phyloP scores from a whole-genome alignment of 2,113 vertebrate species.

The Callionymus lyra region DNA sequence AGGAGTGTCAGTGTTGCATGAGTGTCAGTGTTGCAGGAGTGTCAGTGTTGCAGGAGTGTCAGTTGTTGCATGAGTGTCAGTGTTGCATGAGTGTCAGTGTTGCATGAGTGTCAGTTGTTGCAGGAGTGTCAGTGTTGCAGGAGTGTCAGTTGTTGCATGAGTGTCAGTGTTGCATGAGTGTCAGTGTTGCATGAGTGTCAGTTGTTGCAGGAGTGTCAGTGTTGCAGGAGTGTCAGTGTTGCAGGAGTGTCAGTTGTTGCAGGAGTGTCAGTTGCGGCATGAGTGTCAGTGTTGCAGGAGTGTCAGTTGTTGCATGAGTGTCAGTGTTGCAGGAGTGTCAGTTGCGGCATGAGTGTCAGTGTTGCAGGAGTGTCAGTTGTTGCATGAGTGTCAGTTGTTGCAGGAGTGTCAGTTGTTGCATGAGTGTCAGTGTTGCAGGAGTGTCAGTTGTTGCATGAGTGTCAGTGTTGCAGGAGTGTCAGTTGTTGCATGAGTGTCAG shows the following conservation, averaged over 20 bases:
- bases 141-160: too few relatives aligned
- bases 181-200: constrained; percentile 40
- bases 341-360: too few relatives aligned
- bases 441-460: too few relatives aligned
- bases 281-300: background rate
- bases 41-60: constrained; percentile 15
- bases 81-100: background rate
- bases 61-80: too few relatives aligned
- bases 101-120: constrained; percentile 38
- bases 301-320: constrained; percentile 31
- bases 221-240: too few relatives aligned
- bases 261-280: too few relatives aligned
- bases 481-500: constrained; percentile 44
- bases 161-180: too few relatives aligned
- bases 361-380: background rate
- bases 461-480: too few relatives aligned
- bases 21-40: constrained; percentile 34
- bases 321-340: constrained; percentile 9
- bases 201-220: constrained; percentile 11
- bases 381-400: too few relatives aligned
- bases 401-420: constrained; percentile 37
- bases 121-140: constrained; percentile 17
- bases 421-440: constrained; percentile 16
- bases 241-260: too few relatives aligned
- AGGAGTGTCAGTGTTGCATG: too few relatives aligned